Evolutionary conservation across 2,113 vertebrate species (phyloP), one percentile per base, ranked within the genome.

Genomic region (Sclerurus mexicanus): DNA sequence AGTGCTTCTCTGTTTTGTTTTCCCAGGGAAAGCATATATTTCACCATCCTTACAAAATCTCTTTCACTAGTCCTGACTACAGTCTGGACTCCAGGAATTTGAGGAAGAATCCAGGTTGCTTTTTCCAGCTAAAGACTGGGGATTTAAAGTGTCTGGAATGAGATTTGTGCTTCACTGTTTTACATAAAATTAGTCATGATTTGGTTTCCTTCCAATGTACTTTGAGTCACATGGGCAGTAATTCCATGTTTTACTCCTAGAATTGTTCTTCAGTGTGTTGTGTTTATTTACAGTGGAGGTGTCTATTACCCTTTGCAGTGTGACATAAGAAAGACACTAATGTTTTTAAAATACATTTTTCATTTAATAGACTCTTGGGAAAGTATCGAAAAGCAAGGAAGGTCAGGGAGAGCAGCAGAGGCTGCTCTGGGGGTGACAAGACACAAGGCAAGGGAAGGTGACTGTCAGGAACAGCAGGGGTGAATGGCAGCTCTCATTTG

Each of bases 21-120:
- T 68, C 91, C 77, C 68, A 91, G 66, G 85, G 52, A 95, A 85
- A 89, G 89, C 63, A 69, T 72, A 47, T 90, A 94, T 93, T 97
- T 94, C 63, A 75, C 44, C 63, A 72, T 64, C 63, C 31, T 53
- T 72, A 71, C 31, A 87, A 80, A 95, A 79, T 66, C 33, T 91
- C 77, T 85, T 87, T 35, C 23, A 9, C 31, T 66, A 40, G 80
- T 90, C 50, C 37, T 82, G 67, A 39, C 66, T 75, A 20, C 64
- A 67, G 21, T 67, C 59, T 69, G 73, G 49, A 20, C 64, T 89
- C 76, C 35, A 69, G 33, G 55, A 87, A 58, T 86, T 62, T 37
- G 52, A 62, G 64, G 83, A 62, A 58, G 39, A 75, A 68, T 88
- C 11, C 7, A 66, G 19, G 20, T 81, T 3, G 4, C 42, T 82